These are phyloP conservation scores for Pseudomyrmex pallidus DNA, from an alignment of 1,140 invertebrate genomes.

Conservation along the genomic window DNA sequence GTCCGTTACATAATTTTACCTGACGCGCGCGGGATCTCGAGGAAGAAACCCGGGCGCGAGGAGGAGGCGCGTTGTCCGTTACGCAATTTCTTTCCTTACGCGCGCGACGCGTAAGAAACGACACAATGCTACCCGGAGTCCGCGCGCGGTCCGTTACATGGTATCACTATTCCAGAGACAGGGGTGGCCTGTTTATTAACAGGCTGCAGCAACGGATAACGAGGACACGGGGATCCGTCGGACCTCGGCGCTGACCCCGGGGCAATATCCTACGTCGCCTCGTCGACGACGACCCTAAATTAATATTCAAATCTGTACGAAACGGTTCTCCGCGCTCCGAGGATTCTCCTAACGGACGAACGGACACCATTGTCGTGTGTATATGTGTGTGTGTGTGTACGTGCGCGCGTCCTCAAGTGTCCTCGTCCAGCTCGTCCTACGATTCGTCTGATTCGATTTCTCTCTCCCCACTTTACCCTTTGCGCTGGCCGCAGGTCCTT, in stretches of 20 bases:
- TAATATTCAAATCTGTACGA: constrained; percentile 83
- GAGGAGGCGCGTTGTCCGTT: constrained; percentile 42
- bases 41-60: neutral
- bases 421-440: constrained; percentile 61
- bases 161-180: constrained; percentile 52
- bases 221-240: constrained; percentile 62
- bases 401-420: constrained; percentile 50
- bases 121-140: constrained; percentile 12
- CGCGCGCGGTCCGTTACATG: constrained; percentile 54
- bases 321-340: constrained; percentile 64
- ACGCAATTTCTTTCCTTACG: constrained; percentile 44
- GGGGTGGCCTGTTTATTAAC: constrained; percentile 69
- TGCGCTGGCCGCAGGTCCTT: constrained; percentile 49
- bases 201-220: constrained; percentile 69
- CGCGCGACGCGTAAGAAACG: neutral
- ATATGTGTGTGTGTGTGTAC: too few species aligned
- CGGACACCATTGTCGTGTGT: constrained; percentile 65
- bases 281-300: constrained; percentile 76
- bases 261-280: constrained; percentile 70
- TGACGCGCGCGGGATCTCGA: neutral
- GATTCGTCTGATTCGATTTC: constrained; percentile 70
- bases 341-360: constrained; percentile 69
- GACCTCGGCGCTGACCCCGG: constrained; percentile 72
- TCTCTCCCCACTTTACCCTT: constrained; percentile 13
- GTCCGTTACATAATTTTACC: constrained; percentile 59